Conservation (phyloP, 2,113 vertebrate genomes). For the Heteronetta atricapilla region DNA sequence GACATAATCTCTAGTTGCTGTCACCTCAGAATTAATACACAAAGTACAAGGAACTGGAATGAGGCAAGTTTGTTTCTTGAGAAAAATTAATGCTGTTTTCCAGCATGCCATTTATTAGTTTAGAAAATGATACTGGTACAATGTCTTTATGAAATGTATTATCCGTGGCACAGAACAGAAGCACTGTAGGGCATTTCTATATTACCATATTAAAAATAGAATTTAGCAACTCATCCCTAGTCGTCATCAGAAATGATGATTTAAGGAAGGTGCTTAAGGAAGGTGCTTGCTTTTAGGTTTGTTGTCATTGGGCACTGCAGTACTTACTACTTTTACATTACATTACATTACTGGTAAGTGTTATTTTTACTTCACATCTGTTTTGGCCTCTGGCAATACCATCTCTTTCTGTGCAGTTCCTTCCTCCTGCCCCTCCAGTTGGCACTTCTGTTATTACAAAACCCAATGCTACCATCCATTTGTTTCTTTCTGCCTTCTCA, state of each 20-base stretch:
- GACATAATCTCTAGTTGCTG: neutral
- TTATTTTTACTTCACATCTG: conserved; percentile 38
- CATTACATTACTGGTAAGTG: conserved; percentile 16
- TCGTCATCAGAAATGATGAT: neutral
- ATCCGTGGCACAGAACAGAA: neutral
- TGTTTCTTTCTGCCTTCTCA: neutral
- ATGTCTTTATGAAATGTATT: neutral
- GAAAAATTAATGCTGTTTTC: neutral
- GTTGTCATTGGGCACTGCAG: conserved; percentile 54
- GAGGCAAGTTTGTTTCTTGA: neutral
- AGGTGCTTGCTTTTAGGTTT: neutral
- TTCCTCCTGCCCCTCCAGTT: neutral
- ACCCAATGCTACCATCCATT: neutral
- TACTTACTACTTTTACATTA: neutral
- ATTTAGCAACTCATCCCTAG: neutral
- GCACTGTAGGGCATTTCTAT: neutral
- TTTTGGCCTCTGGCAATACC: conserved; percentile 54
- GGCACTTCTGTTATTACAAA: neutral
- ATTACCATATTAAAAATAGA: neutral
- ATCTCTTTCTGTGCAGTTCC: neutral
- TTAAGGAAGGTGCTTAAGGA: neutral
- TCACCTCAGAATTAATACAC: neutral
- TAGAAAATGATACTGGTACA: neutral
- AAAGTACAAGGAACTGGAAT: neutral
- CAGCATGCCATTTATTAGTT: neutral